Base-by-base conservation (phyloP, 2,113 vertebrate species). In the Panthera leo region DNA sequence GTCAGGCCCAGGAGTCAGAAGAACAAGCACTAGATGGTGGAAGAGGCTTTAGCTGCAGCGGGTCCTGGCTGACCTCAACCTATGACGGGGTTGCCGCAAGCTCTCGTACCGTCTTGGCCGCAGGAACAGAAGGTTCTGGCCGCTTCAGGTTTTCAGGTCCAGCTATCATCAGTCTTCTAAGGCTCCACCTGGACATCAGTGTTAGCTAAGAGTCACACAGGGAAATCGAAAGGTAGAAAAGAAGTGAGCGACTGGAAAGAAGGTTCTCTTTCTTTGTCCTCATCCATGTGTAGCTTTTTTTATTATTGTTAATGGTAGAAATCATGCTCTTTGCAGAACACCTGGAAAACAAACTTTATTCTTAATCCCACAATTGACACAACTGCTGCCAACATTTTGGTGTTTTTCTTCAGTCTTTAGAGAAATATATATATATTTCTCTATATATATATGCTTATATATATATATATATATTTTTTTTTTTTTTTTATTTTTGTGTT, bases 301-400 rank as follows among this genome's bases (percentile, higher is more conserved):
- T 61, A 8, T 8, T 61, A 18, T 18, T 15, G 21, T 27, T 39
- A 39, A 15, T 36, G 31, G n/a, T 48, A 39, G 85, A 79, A 71
- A 85, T 80, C 3, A 6, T 23, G n/a, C 14, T 80, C 7, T 79
- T 85, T 85, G 10, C 73, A 71, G 70, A 73, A 89, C 84, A 71
- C 51, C 55, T 67, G 27, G 58, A 83, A 76, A 92, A 68, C 21
- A 93, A 29, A 53, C 51, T 92, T 89, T 85, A 89, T 31, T 53
- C 80, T 73, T 85, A 51, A 70, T 36, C 12, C 19, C 27, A 75
- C 65, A 89, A 39, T 36, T 58, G 36, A 80, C 8, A 11, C 7
- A 89, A 36, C 80, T 79, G 34, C 25, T 79, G 71, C 71, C 53
- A 85, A 55, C 73, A 45, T 86, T 23, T 68, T 45, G 14, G 3